These are phyloP conservation scores for Malthinus flaveolus DNA, from an alignment of 2,888 invertebrate genomes.

Conservation along the genomic window DNA sequence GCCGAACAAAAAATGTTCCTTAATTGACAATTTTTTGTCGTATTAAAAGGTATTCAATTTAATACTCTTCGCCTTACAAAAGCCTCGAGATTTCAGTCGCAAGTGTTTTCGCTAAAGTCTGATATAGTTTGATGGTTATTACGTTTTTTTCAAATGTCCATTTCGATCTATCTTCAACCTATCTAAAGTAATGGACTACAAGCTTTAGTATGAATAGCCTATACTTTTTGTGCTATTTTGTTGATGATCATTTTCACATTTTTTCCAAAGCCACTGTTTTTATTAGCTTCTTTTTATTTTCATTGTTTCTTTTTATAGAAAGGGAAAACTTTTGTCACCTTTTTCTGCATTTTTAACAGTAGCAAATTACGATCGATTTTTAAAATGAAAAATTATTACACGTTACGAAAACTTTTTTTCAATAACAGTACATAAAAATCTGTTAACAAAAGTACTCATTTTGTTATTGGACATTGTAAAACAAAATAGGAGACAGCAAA, in stretches of 20 bases:
- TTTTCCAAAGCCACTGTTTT: conserved; percentile 2
- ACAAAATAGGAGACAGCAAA: conserved; percentile 27
- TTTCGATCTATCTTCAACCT: conserved; percentile 3
- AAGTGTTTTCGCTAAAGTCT: conserved; percentile 5
- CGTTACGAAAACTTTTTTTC: conserved; percentile 3
- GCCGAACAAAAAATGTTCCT: too few relatives aligned
- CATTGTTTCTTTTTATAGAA: background rate
- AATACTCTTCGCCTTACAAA: conserved; percentile 1
- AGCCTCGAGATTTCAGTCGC: background rate
- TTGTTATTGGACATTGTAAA: conserved; percentile 10
- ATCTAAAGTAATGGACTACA: conserved; percentile 1
- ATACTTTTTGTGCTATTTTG: conserved; percentile 5
- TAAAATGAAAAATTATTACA: background rate
- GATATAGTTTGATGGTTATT: conserved; percentile 6
- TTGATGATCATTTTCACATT: conserved; percentile 2
- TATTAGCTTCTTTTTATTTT: conserved; percentile 1
- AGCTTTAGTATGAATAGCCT: conserved; percentile 7
- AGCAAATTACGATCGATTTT: background rate
- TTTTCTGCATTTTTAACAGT: background rate
- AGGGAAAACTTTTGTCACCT: too few relatives aligned
- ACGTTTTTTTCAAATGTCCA: conserved; percentile 4
- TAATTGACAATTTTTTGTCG: too few relatives aligned
- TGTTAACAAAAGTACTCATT: background rate
- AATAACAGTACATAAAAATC: background rate
- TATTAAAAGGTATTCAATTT: background rate